These are phyloP conservation scores for Tenthredo scrophulariae DNA, from an alignment of 2,888 invertebrate species.

Conservation along the genomic window DNA sequence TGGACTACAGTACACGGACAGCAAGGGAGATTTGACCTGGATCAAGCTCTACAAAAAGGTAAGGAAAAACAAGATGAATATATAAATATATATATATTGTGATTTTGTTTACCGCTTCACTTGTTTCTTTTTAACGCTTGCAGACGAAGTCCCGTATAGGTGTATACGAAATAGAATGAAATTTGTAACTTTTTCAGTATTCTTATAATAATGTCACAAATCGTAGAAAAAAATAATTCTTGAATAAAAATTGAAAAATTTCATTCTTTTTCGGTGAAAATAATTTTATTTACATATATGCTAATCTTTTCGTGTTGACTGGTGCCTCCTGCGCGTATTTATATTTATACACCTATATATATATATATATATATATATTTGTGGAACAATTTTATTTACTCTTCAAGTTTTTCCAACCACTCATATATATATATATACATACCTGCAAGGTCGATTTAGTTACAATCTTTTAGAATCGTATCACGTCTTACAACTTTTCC, in stretches of 20 bases:
- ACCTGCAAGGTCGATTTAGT: background rate
- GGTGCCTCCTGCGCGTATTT: background rate
- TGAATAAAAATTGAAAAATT: background rate
- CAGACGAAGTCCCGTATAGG: background rate
- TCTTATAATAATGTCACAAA: too few species aligned
- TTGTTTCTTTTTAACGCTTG: background rate
- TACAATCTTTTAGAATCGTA: background rate
- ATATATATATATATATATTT: too few species aligned
- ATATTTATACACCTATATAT: too few species aligned
- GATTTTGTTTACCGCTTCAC: background rate
- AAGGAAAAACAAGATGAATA: constrained; percentile 71
- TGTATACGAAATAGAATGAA: background rate
- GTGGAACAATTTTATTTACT: too few species aligned
- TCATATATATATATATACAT: too few species aligned
- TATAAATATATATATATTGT: background rate
- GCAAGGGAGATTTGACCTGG: constrained; percentile 99
- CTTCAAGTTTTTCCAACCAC: background rate
- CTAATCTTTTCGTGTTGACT: background rate
- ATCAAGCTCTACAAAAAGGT: constrained; percentile 99
- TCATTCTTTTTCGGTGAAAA: background rate
- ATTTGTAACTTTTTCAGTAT: background rate
- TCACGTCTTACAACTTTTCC: background rate
- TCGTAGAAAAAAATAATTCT: too few species aligned
- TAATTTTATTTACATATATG: background rate
- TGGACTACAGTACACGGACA: constrained; percentile 99